Conservation (phyloP, 2,888 invertebrate genomes). For the Cetonia aurata region DNA sequence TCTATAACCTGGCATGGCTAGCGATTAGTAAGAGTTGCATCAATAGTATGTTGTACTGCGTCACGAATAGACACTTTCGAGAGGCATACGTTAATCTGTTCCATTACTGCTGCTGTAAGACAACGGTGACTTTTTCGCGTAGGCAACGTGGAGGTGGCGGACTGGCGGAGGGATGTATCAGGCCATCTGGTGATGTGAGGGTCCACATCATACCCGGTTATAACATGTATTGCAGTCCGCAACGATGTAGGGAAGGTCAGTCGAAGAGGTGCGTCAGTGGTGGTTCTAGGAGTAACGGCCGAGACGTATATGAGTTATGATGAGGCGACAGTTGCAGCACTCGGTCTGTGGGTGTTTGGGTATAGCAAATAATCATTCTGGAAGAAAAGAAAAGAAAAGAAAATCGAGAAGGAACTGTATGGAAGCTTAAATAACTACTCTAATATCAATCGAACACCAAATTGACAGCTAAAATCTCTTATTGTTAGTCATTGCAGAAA, state of each 20-base stretch:
- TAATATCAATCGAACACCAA: too few relatives aligned
- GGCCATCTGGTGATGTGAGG: slow-evolving; percentile 73
- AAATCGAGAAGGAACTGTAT: not conserved
- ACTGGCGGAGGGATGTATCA: slow-evolving; percentile 60
- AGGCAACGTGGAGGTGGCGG: slow-evolving; percentile 69
- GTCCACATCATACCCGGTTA: slow-evolving; percentile 82
- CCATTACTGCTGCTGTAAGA: slow-evolving; percentile 86
- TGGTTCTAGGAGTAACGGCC: slow-evolving; percentile 65
- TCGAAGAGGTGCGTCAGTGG: slow-evolving; percentile 61
- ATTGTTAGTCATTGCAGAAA: too few relatives aligned
- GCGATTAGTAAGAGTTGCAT: slow-evolving; percentile 78
- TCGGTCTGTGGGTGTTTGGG: slow-evolving; percentile 60
- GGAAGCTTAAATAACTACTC: too few relatives aligned
- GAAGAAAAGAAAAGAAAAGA: too few relatives aligned
- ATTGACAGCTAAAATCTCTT: too few relatives aligned
- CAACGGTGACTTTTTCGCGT: slow-evolving; percentile 75
- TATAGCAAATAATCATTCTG: slow-evolving; percentile 53
- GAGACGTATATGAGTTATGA: slow-evolving; percentile 72
- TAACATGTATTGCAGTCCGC: slow-evolving; percentile 76
- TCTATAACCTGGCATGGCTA: slow-evolving; percentile 78
- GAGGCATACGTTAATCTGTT: slow-evolving; percentile 80
- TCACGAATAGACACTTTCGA: slow-evolving; percentile 77
- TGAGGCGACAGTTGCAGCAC: slow-evolving; percentile 61
- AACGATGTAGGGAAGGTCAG: slow-evolving; percentile 66
- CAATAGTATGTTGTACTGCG: slow-evolving; percentile 75